Percentiles rank a stretch among this genome's conserved stretches.
Conservation (phyloP, 2,888 invertebrate species). For the Petrolisthes cinctipes region DNA sequence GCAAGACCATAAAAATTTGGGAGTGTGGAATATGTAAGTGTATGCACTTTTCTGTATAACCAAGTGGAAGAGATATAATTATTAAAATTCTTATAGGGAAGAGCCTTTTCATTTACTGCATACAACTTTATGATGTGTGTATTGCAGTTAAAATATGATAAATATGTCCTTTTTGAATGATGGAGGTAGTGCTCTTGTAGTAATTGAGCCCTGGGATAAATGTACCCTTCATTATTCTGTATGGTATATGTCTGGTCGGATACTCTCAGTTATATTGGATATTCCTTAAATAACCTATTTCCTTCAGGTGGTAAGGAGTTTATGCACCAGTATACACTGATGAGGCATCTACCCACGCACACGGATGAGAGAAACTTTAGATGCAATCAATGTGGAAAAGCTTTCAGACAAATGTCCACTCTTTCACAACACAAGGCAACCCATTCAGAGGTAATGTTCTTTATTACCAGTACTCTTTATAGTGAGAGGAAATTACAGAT, state of each 20-base stretch:
- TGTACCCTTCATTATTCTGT: not conserved
- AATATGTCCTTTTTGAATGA: no score
- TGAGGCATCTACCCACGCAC: slow-evolving; percentile 82
- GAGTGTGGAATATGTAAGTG: slow-evolving; percentile 82
- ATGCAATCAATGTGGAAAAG: slow-evolving; percentile 80
- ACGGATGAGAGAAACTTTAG: slow-evolving; percentile 83
- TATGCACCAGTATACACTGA: slow-evolving; percentile 81
- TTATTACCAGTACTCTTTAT: no score
- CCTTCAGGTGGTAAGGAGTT: slow-evolving; percentile 79
- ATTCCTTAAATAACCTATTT: no score
- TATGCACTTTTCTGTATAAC: not conserved
- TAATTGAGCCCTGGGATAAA: no score
- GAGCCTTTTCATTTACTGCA: no score
- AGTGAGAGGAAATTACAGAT: not conserved
- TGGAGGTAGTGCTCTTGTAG: no score
- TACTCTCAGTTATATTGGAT: slow-evolving; percentile 30
- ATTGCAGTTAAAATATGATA: no score
- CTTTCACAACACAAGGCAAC: slow-evolving; percentile 83
- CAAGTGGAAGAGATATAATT: no score
- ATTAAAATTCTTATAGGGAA: no score
- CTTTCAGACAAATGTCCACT: slow-evolving; percentile 77
- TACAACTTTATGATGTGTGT: not conserved
- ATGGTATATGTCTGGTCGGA: not conserved
- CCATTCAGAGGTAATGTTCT: slow-evolving; percentile 75
- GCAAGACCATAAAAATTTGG: slow-evolving; percentile 79